phyloP scores from a whole-genome alignment of 2,113 vertebrate genomes.

The Aythya baeri region DNA sequence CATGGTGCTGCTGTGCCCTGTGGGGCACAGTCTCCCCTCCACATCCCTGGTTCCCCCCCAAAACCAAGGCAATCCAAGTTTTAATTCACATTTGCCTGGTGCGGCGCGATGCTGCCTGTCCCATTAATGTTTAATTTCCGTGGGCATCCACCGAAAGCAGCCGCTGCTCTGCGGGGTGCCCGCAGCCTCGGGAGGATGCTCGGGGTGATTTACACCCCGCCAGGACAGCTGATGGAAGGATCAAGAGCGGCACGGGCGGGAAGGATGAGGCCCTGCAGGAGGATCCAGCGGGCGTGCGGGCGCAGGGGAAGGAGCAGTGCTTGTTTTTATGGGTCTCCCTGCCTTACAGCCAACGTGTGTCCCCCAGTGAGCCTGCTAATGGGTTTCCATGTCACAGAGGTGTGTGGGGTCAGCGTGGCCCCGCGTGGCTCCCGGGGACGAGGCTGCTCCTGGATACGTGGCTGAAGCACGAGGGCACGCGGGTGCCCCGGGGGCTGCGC shows the following conservation, averaged over 20 bases:
- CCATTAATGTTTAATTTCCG: fast-evolving
- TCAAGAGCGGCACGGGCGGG: background rate
- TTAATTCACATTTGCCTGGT: background rate
- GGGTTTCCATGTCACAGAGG: background rate
- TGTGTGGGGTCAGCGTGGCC: background rate
- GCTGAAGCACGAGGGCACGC: background rate
- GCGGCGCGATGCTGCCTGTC: background rate
- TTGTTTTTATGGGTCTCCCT: background rate
- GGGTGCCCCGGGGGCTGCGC: background rate
- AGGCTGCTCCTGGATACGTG: fast-evolving
- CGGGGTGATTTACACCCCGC: background rate
- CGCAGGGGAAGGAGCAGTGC: background rate
- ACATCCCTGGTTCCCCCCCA: background rate
- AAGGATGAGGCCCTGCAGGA: fast-evolving
- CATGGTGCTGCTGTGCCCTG: background rate
- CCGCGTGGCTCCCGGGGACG: fast-evolving
- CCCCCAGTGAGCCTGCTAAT: background rate
- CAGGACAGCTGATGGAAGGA: background rate
- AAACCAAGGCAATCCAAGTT: background rate
- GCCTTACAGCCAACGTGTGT: background rate
- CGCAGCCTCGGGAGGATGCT: background rate
- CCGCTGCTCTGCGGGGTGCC: background rate
- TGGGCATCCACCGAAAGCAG: background rate
- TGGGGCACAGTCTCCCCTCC: background rate
- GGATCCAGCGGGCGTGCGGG: background rate